A percentile compares a stretch with the other conserved stretches of the same genome.
These are phyloP conservation scores for Rhinoptilus africanus DNA, from an alignment of 2,113 vertebrate genomes.

Conservation along the genomic window DNA sequence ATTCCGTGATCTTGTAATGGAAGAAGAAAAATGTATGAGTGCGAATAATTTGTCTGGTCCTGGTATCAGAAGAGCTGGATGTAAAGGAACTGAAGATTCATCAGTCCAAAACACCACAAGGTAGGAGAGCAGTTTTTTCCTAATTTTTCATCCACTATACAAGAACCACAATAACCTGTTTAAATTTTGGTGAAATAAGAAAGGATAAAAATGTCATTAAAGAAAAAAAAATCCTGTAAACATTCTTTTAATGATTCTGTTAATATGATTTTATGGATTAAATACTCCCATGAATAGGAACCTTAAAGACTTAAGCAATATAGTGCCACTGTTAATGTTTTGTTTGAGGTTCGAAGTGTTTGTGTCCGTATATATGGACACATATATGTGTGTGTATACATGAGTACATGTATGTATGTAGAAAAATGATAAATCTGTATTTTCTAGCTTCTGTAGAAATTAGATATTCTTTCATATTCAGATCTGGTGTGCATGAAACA, in stretches of 20 bases:
- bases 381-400: not conserved
- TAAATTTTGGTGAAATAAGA: not conserved
- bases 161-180: not conserved
- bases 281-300: not conserved
- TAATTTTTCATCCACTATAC: not conserved
- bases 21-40: conserved; percentile 80
- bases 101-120: conserved; percentile 68
- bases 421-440: not conserved
- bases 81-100: conserved; percentile 77
- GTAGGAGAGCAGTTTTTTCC: conserved; percentile 23
- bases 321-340: not conserved
- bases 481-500: not conserved
- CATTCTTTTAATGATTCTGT: not conserved
- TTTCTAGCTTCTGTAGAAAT: not conserved
- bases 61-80: conserved; percentile 76
- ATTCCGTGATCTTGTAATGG: conserved; percentile 84
- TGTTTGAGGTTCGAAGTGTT: not conserved
- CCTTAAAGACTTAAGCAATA: not conserved
- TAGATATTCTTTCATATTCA: not conserved
- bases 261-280: not conserved
- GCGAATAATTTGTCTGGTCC: conserved; percentile 37
- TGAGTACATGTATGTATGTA: not conserved
- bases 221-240: not conserved
- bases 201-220: not conserved
- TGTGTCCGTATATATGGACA: not conserved